These are phyloP conservation scores for Protaetia brevitarsis DNA, from an alignment of 1,140 invertebrate genomes.

Conservation along the genomic window DNA sequence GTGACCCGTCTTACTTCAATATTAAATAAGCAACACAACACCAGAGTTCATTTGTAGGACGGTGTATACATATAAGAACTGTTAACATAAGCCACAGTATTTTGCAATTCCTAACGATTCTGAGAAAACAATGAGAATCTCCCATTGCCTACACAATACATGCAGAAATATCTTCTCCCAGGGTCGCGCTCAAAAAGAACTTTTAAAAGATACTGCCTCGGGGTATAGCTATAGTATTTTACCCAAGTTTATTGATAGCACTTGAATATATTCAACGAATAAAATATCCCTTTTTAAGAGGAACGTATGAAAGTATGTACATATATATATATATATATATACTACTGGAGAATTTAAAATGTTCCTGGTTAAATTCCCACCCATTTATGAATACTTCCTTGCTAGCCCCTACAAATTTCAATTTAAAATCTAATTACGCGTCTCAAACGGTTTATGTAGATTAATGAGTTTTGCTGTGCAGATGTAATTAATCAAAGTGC, in stretches of 20 bases:
- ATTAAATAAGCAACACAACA: no score
- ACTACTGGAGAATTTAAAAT: no score
- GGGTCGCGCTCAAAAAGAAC: not conserved
- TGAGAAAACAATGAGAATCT: not conserved
- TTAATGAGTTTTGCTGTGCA: not conserved
- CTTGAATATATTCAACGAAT: not conserved
- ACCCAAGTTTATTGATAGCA: not conserved
- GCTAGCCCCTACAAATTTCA: not conserved
- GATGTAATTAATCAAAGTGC: not conserved
- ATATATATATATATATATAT: no score
- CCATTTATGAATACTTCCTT: no score
- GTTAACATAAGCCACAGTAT: no score
- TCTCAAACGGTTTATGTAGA: not conserved
- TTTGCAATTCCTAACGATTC: not conserved
- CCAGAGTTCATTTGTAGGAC: no score
- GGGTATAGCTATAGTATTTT: not conserved
- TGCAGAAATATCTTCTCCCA: not conserved
- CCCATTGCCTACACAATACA: not conserved
- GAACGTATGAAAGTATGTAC: no score
- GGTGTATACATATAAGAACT: no score
- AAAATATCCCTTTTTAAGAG: no score
- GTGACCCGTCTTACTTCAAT: no score
- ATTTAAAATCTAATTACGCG: not conserved
- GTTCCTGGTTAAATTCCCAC: no score
- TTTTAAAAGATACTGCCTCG: not conserved